These are phyloP conservation scores for Rhegmatorhina hoffmannsi DNA, from an alignment of 2,113 vertebrate genomes.

Conservation along the genomic window DNA sequence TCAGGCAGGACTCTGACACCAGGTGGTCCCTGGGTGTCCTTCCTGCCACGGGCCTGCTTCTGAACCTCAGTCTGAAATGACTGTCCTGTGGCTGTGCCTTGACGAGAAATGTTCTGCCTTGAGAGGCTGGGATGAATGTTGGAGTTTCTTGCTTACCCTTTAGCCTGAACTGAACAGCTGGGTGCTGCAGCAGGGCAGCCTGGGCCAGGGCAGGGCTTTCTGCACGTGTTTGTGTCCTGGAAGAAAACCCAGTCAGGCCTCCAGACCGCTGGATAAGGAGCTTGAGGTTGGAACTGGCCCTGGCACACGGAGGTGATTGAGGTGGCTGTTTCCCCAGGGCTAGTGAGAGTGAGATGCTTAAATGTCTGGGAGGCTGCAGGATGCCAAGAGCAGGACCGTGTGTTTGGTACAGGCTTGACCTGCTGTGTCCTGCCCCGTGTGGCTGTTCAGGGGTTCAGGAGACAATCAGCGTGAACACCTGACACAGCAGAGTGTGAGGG, in stretches of 20 bases:
- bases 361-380: neutral
- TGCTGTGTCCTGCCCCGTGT: neutral
- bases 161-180: neutral
- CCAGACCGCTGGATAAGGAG: neutral
- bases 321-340: neutral
- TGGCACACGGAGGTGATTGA: accelerated
- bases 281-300: neutral
- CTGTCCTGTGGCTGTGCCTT: neutral
- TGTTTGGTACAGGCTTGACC: neutral
- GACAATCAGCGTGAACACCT: neutral
- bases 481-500: neutral
- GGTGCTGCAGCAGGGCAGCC: accelerated
- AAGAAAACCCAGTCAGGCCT: neutral
- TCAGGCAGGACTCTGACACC: neutral
- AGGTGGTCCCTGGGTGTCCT: accelerated
- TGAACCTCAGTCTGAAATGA: neutral
- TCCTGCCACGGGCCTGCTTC: accelerated
- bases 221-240: neutral
- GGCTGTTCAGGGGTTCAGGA: neutral
- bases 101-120: neutral
- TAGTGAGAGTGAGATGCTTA: neutral
- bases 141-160: neutral
- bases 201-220: neutral
- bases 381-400: neutral
- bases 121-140: neutral